Percentiles rank a stretch among this genome's conserved stretches.
These are phyloP conservation scores for Parascotia fuliginaria DNA, from an alignment of 2,888 invertebrate genomes.

Conservation along the genomic window DNA sequence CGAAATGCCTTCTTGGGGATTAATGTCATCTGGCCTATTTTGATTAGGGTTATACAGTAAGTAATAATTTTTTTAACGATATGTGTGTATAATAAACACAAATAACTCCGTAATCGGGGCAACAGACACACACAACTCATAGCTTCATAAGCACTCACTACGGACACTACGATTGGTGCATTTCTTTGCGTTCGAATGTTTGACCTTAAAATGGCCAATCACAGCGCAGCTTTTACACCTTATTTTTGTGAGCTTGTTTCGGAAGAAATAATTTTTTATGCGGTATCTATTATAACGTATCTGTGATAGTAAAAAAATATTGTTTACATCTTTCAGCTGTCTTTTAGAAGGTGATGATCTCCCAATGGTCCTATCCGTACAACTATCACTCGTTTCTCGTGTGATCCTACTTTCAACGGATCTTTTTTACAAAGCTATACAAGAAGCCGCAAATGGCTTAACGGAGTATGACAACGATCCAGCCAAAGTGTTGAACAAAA, in stretches of 20 bases:
- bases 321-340: constrained; percentile 85
- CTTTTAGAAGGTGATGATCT: constrained; percentile 89
- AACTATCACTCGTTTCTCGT: constrained; percentile 91
- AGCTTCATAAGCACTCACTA: no score
- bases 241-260: no score
- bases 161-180: no score
- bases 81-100: no score
- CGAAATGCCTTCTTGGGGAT: constrained; percentile 90
- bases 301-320: no score
- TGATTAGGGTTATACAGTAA: constrained; percentile 74
- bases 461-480: constrained; percentile 83
- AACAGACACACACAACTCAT: no score
- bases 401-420: constrained; percentile 90
- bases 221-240: no score
- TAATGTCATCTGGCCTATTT: constrained; percentile 79
- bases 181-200: no score
- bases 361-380: constrained; percentile 91
- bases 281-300: no score
- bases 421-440: constrained; percentile 87
- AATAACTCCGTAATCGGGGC: no score
- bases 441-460: constrained; percentile 72
- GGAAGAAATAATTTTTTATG: no score
- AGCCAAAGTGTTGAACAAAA: constrained; percentile 88
- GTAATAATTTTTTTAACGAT: constrained; percentile 37
- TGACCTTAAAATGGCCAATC: no score